These are phyloP conservation scores for Tretioscincus oriximinensis DNA, from an alignment of 2,113 vertebrate species.

Conservation along the genomic window DNA sequence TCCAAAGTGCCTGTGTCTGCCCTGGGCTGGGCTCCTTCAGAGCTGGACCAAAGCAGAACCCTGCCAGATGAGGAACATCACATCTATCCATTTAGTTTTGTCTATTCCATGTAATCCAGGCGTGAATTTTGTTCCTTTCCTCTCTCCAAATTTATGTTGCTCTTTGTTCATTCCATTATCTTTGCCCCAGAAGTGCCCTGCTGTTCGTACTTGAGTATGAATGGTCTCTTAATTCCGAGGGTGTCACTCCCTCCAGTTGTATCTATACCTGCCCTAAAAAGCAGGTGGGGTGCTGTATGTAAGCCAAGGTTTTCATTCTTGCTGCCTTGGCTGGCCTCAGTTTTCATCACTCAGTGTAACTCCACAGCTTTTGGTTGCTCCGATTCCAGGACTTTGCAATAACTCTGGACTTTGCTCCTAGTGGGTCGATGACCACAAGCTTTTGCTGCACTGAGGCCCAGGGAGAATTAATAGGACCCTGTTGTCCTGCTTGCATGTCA, in stretches of 20 bases:
- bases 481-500: constrained; percentile 17
- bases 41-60: constrained; percentile 37
- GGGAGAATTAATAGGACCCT: constrained; percentile 23
- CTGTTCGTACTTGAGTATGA: constrained; percentile 22
- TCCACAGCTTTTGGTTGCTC: constrained; percentile 14
- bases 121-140: constrained; percentile 9
- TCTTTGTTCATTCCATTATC: neutral
- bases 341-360: constrained; percentile 10
- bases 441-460: constrained; percentile 28
- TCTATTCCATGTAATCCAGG: constrained; percentile 11
- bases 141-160: constrained; percentile 1
- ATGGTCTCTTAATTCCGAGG: constrained; percentile 5
- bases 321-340: constrained; percentile 32
- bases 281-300: constrained; percentile 26
- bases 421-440: constrained; percentile 28
- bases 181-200: neutral
- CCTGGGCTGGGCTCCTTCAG: constrained; percentile 28
- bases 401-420: constrained; percentile 21
- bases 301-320: constrained; percentile 11
- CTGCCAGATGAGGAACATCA: constrained; percentile 7
- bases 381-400: constrained; percentile 29
- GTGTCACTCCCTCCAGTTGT: constrained; percentile 15
- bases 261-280: constrained; percentile 26
- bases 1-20: constrained; percentile 71
- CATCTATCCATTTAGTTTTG: constrained; percentile 29